phyloP scores from a whole-genome alignment of 2,797 vertebrate genomes.

The Toxotes lorentzi region DNA sequence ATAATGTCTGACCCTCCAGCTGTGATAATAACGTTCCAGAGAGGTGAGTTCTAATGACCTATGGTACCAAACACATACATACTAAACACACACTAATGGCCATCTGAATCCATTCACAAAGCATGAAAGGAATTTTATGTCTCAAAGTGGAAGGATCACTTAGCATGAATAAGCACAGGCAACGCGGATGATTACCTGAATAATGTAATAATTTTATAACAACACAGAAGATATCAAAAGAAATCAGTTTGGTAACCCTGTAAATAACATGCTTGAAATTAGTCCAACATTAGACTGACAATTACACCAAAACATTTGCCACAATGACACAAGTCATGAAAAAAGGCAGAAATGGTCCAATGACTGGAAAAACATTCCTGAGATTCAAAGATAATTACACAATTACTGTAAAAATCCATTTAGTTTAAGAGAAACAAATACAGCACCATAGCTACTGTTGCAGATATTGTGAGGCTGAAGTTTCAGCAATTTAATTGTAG shows the following conservation, averaged over 20 bases:
- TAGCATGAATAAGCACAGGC: neutral
- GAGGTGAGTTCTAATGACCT: neutral
- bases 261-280: neutral
- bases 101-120: neutral
- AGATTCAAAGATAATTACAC: neutral
- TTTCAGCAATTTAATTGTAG: neutral
- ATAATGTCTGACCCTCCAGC: neutral
- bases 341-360: neutral
- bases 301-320: neutral
- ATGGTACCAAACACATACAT: neutral
- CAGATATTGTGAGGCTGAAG: too few relatives aligned
- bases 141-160: neutral
- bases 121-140: neutral
- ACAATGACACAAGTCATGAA: too few relatives aligned
- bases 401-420: neutral
- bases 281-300: neutral
- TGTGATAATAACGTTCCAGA: neutral
- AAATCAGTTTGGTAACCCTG: neutral
- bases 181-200: neutral
- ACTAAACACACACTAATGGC: neutral
- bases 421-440: neutral
- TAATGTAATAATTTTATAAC: neutral
- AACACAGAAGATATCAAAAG: neutral
- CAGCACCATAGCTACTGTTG: neutral
- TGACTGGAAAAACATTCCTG: neutral